Conservation (phyloP, 2,113 vertebrate species). For the Labeo catla region DNA sequence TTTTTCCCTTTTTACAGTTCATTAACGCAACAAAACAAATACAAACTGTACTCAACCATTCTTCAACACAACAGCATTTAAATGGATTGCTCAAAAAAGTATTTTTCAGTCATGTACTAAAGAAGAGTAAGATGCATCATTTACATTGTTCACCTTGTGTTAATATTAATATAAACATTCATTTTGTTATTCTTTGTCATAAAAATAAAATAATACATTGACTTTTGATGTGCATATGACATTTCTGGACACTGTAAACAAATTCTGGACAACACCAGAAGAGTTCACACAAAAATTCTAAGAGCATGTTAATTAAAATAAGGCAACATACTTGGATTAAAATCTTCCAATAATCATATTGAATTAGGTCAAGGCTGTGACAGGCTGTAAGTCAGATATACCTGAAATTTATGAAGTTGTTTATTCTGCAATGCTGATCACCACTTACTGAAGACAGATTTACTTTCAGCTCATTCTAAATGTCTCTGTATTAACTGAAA, state of each 20-base stretch:
- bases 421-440: background rate
- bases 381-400: conserved; percentile 9
- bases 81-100: conserved; percentile 42
- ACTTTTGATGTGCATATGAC: conserved; percentile 59
- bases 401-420: background rate
- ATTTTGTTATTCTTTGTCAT: conserved; percentile 71
- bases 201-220: conserved; percentile 62
- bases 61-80: conserved; percentile 69
- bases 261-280: conserved; percentile 14
- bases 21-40: conserved; percentile 78
- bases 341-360: conserved; percentile 46
- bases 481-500: background rate
- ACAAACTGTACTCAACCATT: conserved; percentile 78
- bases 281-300: conserved; percentile 60
- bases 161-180: conserved; percentile 69
- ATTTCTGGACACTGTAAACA: conserved; percentile 46
- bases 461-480: background rate
- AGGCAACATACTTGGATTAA: conserved; percentile 70
- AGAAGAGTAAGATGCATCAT: background rate
- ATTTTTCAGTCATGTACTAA: background rate
- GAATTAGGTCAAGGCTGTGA: conserved; percentile 34
- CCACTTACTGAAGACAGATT: background rate
- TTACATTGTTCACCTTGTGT: conserved; percentile 28
- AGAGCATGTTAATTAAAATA: conserved; percentile 65
- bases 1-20: conserved; percentile 58